A percentile compares a stretch with the other conserved stretches of the same genome.
These are phyloP conservation scores for Trisateles emortualis DNA, from an alignment of 2,888 invertebrate genomes.

Conservation along the genomic window DNA sequence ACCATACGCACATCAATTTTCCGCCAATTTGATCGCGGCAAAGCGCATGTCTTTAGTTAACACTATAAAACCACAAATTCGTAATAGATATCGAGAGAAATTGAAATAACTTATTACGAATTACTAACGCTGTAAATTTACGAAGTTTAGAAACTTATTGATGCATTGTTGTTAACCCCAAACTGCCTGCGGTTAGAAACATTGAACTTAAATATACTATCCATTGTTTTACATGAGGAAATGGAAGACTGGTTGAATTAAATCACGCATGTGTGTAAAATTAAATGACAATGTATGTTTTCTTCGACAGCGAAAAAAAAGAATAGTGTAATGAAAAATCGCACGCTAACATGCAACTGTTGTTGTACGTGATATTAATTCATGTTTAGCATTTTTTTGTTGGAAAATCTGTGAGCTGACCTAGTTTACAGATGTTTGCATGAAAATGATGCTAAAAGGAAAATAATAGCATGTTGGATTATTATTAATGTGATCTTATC, in stretches of 20 bases:
- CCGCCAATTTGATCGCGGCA: constrained; percentile 32
- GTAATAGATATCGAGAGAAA: constrained; percentile 25
- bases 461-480: background rate
- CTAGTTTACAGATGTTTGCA: constrained; percentile 6
- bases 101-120: constrained; percentile 27
- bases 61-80: constrained; percentile 23
- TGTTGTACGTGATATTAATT: constrained; percentile 22
- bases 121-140: constrained; percentile 22
- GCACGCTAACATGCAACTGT: constrained; percentile 27
- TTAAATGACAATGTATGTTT: constrained; percentile 34
- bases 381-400: constrained; percentile 22
- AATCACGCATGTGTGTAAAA: constrained; percentile 26
- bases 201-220: constrained; percentile 9
- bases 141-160: constrained; percentile 29
- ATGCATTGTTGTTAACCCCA: constrained; percentile 19
- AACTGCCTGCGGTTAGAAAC: constrained; percentile 7
- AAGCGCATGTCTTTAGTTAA: constrained; percentile 13
- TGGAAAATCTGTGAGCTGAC: constrained; percentile 19
- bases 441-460: background rate
- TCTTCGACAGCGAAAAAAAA: constrained; percentile 30
- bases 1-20: constrained; percentile 34
- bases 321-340: constrained; percentile 25
- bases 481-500: no score
- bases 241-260: constrained; percentile 27
- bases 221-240: constrained; percentile 41